Evolutionary conservation across 2,113 vertebrate species (phyloP), one percentile per base, ranked within the genome.

Genomic region (Nesogale talazaci): DNA sequence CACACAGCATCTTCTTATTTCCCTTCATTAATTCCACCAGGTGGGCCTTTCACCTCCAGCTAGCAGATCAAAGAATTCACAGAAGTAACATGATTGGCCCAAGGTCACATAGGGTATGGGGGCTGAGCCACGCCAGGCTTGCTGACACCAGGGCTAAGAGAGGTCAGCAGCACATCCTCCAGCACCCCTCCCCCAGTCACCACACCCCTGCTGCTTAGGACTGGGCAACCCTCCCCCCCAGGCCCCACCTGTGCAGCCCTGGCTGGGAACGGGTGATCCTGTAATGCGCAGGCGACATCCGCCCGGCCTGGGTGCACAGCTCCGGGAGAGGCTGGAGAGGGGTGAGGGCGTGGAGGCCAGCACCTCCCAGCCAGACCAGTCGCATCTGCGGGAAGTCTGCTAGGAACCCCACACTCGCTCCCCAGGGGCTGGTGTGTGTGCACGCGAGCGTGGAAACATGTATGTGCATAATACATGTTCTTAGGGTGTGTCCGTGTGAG

Each of bases 141-240:
- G 23, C 59, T 16, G n/a, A 25, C 52, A 9, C 83, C 46, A 20
- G 57, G 52, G 16, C 38, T 59, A 27, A 76, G 9, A 10, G 0
- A 42, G 27, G 14, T 17, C 82, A 72, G 14, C 3, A 1, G 15
- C n/a, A n/a, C n/a, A n/a, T 5, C 42, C 42, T 15, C 57, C 57
- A 15, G 8, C 57, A 59, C 57, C 57, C 57, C 57, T 59, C 14
- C 14, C 57, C 57, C 20, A 3, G 15, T 59, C 20, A 59, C 57
- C 42, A 46, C 42, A 17, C 5, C 4, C 11, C 9, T 17, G 38
- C 0, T 8, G 46, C 8, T 61, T 17, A 0, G 0, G n/a, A 31
- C 17, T n/a, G 0, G 0, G 22, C 52, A 27, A 27, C 1, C 23
- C 20, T n/a, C 2, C 2, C 0, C 38, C 2, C 2, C 0, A 6